Evolutionary conservation across 2,888 invertebrate species (phyloP).

Genomic region (Lepidonotus clava): DNA sequence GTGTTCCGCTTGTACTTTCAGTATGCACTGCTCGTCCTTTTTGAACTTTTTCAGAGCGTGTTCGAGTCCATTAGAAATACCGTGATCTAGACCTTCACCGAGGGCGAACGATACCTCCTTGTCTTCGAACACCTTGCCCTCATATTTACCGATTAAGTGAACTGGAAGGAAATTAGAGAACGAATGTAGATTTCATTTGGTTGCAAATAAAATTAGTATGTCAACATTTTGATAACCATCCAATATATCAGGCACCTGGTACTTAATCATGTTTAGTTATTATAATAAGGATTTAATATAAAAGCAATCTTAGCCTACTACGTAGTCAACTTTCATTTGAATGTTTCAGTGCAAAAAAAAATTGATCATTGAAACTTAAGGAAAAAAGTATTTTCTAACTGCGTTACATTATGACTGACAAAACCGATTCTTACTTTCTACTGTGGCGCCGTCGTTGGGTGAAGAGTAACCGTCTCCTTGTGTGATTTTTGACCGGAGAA

Average conservation of each 20-base stretch:
- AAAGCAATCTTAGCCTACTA: too few relatives aligned
- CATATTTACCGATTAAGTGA: constrained; percentile 86
- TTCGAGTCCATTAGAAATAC: constrained; percentile 87
- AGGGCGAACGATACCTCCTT: constrained; percentile 90
- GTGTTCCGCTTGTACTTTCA: constrained; percentile 86
- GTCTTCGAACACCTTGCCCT: constrained; percentile 88
- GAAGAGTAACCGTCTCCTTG: constrained; percentile 87
- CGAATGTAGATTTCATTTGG: constrained; percentile 1
- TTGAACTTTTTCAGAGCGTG: constrained; percentile 86
- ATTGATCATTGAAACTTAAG: too few relatives aligned
- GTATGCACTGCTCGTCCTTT: constrained; percentile 87
- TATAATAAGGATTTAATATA: too few relatives aligned
- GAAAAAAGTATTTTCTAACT: too few relatives aligned
- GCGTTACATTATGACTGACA: constrained; percentile 73
- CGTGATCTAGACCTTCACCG: constrained; percentile 90
- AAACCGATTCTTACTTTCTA: constrained; percentile 85
- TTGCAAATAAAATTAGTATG: too few relatives aligned
- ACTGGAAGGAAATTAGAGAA: constrained; percentile 83
- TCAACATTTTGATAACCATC: too few relatives aligned
- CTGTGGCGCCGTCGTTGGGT: constrained; percentile 91
- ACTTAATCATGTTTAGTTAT: too few relatives aligned
- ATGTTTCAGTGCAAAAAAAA: too few relatives aligned
- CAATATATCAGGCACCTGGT: too few relatives aligned
- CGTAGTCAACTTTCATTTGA: too few relatives aligned
- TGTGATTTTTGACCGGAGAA: constrained; percentile 86